Conservation (phyloP, 1,140 invertebrate species). For the Drosophila jambulina region DNA sequence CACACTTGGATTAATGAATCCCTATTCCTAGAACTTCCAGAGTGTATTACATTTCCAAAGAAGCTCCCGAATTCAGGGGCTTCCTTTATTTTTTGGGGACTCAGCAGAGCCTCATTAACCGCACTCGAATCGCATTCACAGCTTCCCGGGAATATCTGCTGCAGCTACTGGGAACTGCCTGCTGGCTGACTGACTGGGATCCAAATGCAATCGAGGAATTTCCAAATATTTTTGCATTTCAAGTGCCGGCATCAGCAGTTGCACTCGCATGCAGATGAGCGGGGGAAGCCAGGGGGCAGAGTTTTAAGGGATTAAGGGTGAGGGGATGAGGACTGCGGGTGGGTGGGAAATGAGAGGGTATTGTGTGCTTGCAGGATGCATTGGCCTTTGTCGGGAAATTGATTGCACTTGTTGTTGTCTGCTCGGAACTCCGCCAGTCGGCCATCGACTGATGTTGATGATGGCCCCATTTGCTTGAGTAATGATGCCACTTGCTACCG, state of each 20-base stretch:
- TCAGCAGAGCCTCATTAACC: conserved; percentile 34
- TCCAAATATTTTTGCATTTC: conserved; percentile 82
- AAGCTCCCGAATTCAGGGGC: not conserved
- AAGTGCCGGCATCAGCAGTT: conserved; percentile 68
- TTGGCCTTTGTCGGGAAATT: conserved; percentile 58
- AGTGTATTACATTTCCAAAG: conserved; percentile 5
- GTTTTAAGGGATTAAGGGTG: conserved; percentile 2
- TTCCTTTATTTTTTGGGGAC: conserved; percentile 8
- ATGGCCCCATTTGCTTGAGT: conserved; percentile 80
- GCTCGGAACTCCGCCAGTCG: conserved; percentile 22
- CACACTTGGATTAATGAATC: not conserved
- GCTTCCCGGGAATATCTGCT: conserved; percentile 7
- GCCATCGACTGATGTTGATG: conserved; percentile 56
- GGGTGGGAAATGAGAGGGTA: not conserved
- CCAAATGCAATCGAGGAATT: conserved; percentile 53
- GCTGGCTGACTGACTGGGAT: not conserved
- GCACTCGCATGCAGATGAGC: conserved; percentile 18
- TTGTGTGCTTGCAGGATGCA: conserved; percentile 32
- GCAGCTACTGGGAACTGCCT: not conserved
- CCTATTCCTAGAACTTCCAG: too few species aligned
- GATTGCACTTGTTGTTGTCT: conserved; percentile 78
- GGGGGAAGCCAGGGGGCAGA: not conserved
- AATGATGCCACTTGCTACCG: conserved; percentile 74
- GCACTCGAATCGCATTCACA: conserved; percentile 26
- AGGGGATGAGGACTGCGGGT: not conserved